Base-by-base conservation (phyloP, 2,888 invertebrate genomes). In the Disparrhopalites patrizii region DNA sequence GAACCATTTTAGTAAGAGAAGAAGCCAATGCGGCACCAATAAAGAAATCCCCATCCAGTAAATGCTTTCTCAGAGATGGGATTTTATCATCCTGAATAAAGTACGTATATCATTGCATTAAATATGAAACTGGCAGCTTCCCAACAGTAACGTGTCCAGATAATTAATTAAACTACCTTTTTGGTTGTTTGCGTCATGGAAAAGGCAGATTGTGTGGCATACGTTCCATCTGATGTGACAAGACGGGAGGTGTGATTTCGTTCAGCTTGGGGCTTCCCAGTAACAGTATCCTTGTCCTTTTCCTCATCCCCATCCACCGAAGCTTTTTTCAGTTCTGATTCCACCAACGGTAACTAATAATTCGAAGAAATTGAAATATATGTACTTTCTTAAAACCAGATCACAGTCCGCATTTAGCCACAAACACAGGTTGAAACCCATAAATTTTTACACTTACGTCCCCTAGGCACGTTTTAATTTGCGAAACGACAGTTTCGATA, bases 161-260 rank as follows among this genome's bases (percentile, higher is more conserved):
- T 20, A 50, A 50, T 13, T 18, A 50, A 3, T 25, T 18, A n/a
- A n/a, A n/a, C n/a, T 38, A 70, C 71, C 67, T 72, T 71, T 27
- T 69, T 65, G 15, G 66, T 70, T 3, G 71, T 69, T 51, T 71
- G 70, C 5, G 68, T 50, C 73, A 91, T 83, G 77, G 91, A 95
- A 81, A 98, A 95, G 47, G 95, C 97, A 72, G 96, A 96, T 81
- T 99, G 98, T 3, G 96, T 90, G 28, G 98, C 99, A 80, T 99
- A 99, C 0, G 98, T 97, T 23, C 99, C 99, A 82, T 99, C 99
- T 36, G 98, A 97, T 52, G 99, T 99, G 47, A 99, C 96, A 67
- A 93, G 81, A 62, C 73, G 58, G 4, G 68, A 65, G 1, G 71
- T 54, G n/a, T 67, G 66, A 23, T 66, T 66, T 38, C 65, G 65